Evolutionary conservation across 2,797 vertebrate genomes (phyloP).

Genomic region (Pteropus rufus): DNA sequence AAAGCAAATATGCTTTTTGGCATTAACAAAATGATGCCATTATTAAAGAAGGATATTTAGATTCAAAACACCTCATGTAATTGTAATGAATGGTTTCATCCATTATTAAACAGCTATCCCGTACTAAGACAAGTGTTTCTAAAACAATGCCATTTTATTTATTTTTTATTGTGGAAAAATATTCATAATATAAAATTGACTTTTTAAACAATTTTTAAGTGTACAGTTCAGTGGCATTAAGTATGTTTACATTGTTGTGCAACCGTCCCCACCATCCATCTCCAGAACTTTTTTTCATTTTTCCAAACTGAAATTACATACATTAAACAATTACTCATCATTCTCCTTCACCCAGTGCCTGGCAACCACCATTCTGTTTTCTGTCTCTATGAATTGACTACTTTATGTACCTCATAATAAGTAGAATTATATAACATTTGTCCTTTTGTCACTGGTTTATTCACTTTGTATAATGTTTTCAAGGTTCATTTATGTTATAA

Average conservation of each 20-base stretch:
- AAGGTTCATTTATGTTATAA: neutral
- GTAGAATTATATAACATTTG: neutral
- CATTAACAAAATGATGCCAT: neutral
- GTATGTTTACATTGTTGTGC: neutral
- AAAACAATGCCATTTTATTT: neutral
- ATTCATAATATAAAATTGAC: neutral
- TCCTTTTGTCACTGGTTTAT: neutral
- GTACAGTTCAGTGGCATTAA: neutral
- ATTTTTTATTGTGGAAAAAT: neutral
- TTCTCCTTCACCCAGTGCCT: neutral
- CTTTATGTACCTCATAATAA: neutral
- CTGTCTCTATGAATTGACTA: neutral
- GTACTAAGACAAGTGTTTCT: neutral
- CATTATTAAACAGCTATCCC: neutral
- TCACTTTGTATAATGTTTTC: neutral
- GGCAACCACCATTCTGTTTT: neutral
- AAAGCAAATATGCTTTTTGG: neutral
- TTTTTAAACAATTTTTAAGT: neutral
- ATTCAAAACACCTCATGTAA: neutral
- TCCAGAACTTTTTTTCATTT: neutral
- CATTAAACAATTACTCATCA: neutral
- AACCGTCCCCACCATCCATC: neutral
- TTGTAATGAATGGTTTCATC: neutral
- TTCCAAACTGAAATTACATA: neutral
- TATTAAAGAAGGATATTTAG: neutral